phyloP scores from a whole-genome alignment of 2,888 invertebrate species.

The Pandemis cinnamomeana region DNA sequence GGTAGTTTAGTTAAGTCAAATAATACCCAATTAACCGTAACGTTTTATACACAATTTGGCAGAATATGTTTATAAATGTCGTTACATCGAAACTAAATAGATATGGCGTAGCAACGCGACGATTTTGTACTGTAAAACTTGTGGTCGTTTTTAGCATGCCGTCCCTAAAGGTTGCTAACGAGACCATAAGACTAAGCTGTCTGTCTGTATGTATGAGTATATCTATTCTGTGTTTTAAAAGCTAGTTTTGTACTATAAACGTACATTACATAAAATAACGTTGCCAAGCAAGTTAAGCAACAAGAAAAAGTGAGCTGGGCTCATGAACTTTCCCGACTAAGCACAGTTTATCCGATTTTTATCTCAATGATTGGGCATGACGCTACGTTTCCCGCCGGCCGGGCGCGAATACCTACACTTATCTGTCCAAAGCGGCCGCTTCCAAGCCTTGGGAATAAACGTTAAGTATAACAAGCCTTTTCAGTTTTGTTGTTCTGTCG shows the following conservation, averaged over 20 bases:
- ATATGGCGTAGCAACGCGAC: too few relatives aligned
- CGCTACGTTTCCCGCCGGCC: conserved; percentile 3
- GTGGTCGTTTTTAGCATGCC: not conserved
- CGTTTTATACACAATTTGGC: too few relatives aligned
- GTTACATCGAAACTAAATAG: too few relatives aligned
- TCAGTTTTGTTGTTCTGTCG: not conserved
- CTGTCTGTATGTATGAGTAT: not conserved
- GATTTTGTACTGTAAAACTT: not conserved
- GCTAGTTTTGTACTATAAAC: not conserved
- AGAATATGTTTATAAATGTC: too few relatives aligned
- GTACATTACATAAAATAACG: not conserved
- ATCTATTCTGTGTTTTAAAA: not conserved
- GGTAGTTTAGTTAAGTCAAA: too few relatives aligned
- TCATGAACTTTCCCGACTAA: conserved; percentile 5
- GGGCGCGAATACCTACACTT: conserved; percentile 11
- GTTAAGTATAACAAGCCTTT: conserved; percentile 3
- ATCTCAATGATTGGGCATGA: conserved; percentile 36
- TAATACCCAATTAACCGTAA: too few relatives aligned
- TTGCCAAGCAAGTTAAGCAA: not conserved
- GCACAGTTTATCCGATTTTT: conserved; percentile 30
- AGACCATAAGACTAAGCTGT: too few relatives aligned
- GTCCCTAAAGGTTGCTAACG: too few relatives aligned
- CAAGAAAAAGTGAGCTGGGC: not conserved
- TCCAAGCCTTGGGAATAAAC: not conserved
- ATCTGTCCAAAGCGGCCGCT: conserved; percentile 4